A percentile compares a stretch with the other conserved stretches of the same genome.
phyloP scores from a whole-genome alignment of 2,113 vertebrate species.

The Daubentonia madagascariensis region DNA sequence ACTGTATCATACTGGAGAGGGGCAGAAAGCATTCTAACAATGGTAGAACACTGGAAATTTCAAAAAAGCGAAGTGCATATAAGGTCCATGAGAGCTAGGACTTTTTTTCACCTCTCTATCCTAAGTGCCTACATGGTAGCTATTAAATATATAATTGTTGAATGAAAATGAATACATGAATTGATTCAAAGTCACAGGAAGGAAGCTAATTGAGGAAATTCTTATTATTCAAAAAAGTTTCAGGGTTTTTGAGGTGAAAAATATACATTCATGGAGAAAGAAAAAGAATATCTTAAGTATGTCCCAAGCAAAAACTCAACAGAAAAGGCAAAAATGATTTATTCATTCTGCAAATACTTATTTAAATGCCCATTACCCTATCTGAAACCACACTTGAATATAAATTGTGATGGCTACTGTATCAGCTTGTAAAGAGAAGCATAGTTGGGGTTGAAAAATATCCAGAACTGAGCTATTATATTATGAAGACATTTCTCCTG shows the following conservation, averaged over 20 bases:
- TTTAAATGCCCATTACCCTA: neutral
- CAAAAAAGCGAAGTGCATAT: neutral
- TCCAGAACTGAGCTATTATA: neutral
- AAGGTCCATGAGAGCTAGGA: neutral
- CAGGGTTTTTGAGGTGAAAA: neutral
- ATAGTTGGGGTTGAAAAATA: neutral
- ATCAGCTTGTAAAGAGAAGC: neutral
- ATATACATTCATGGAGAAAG: neutral
- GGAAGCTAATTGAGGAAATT: neutral
- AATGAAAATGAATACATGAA: neutral
- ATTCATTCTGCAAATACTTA: neutral
- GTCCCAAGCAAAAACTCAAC: neutral
- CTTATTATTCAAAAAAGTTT: neutral
- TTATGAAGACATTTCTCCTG: neutral
- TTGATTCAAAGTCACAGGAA: neutral
- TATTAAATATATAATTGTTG: neutral
- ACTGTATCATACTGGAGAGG: neutral
- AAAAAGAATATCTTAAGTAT: neutral
- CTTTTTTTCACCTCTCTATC: neutral
- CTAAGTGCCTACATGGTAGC: neutral
- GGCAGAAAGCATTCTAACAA: neutral
- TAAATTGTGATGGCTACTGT: neutral
- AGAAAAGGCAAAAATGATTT: neutral
- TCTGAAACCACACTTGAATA: neutral
- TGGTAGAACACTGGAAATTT: neutral